These are phyloP conservation scores for Esox masquinongy DNA, from an alignment of 2,797 vertebrate genomes.

Conservation along the genomic window DNA sequence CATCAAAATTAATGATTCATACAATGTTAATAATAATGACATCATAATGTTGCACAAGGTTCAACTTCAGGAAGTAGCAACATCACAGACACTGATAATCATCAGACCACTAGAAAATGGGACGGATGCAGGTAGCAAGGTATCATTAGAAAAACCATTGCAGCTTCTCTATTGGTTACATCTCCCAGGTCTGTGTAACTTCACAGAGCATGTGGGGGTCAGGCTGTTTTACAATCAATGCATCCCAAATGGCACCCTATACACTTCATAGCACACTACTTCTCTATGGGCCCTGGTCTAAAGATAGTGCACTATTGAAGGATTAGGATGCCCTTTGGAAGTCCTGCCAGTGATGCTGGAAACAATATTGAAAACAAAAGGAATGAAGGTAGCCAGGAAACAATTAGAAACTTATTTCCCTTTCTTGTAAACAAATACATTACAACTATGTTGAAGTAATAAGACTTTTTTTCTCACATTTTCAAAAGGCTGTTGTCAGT, in stretches of 20 bases:
- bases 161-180: slow-evolving; percentile 26
- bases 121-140: slow-evolving; percentile 11
- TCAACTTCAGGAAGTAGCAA: slow-evolving; percentile 9
- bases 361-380: slow-evolving; percentile 29
- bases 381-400: slow-evolving; percentile 40
- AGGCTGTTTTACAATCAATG: too few species aligned
- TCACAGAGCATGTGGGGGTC: too few species aligned
- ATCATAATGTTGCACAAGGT: background rate
- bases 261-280: too few species aligned
- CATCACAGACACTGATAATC: slow-evolving; percentile 1
- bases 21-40: slow-evolving; percentile 22
- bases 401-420: slow-evolving; percentile 62
- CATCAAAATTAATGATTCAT: slow-evolving; percentile 21
- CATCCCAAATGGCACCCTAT: too few species aligned
- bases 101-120: background rate
- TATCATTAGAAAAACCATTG: slow-evolving; percentile 47
- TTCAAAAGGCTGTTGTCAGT: slow-evolving; percentile 31
- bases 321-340: too few species aligned
- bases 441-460: slow-evolving; percentile 36
- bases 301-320: too few species aligned
- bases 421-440: slow-evolving; percentile 63
- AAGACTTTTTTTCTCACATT: slow-evolving; percentile 32
- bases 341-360: too few species aligned
- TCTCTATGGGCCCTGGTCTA: too few species aligned
- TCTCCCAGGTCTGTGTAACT: background rate